Conservation (phyloP, 2,113 vertebrate species). For the Onychostoma macrolepis region DNA sequence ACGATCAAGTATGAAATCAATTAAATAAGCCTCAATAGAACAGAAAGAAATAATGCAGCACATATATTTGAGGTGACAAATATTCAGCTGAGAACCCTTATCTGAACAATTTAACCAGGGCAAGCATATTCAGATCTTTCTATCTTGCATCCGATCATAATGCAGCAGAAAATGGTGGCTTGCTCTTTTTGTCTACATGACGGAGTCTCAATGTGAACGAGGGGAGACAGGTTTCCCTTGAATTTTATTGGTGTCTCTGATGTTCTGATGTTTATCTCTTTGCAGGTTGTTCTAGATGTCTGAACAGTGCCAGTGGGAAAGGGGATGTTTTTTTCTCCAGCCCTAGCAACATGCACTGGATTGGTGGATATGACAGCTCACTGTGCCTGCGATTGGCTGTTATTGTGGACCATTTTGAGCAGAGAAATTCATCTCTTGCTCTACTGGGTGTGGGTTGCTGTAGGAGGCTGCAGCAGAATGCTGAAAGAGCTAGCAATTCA, state of each 20-base stretch:
- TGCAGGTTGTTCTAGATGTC: slow-evolving; percentile 74
- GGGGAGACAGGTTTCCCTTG: slow-evolving; percentile 51
- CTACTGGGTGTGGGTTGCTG: slow-evolving; percentile 72
- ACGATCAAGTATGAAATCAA: not conserved
- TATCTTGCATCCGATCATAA: slow-evolving; percentile 17
- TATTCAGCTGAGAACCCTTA: not conserved
- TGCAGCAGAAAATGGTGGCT: slow-evolving; percentile 6
- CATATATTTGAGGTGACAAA: not conserved
- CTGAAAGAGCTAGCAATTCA: slow-evolving; percentile 57
- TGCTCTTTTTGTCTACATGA: slow-evolving; percentile 13
- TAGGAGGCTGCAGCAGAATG: slow-evolving; percentile 68
- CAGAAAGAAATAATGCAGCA: not conserved
- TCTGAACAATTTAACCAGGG: not conserved
- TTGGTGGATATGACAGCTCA: slow-evolving; percentile 68
- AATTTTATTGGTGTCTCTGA: slow-evolving; percentile 65
- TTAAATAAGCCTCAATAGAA: not conserved
- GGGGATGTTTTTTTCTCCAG: slow-evolving; percentile 67
- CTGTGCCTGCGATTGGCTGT: slow-evolving; percentile 72
- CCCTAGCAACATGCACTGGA: slow-evolving; percentile 77
- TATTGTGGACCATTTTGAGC: slow-evolving; percentile 64
- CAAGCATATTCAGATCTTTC: not conserved
- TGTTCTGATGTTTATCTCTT: slow-evolving; percentile 60
- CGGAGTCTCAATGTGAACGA: not conserved
- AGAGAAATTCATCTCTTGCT: slow-evolving; percentile 75
- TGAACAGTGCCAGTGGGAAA: slow-evolving; percentile 70